Base-by-base conservation (phyloP, 2,113 vertebrate species). In the Arvicanthis niloticus region DNA sequence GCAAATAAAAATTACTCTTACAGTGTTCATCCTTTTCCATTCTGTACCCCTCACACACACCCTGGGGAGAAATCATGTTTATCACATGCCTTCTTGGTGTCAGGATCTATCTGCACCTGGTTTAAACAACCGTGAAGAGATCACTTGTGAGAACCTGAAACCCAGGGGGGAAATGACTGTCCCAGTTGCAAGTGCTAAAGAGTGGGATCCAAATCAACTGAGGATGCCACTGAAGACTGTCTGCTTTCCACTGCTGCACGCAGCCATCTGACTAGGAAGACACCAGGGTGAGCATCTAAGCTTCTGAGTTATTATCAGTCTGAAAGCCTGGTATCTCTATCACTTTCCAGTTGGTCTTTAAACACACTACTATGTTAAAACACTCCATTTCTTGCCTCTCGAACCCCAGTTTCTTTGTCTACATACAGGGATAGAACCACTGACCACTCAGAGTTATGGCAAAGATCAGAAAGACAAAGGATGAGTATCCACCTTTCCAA, bases 381-480 rank as follows among this genome's bases (percentile, higher is more conserved):
- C 68, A 40, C 51, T 85, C 81, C 26, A 58, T 7, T 78, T 92
- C 75, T 93, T 17, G 65, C 70, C 89, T 42, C 29, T 24, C 48
- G 53, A 21, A 80, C 90, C 84, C 9, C 10, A 76, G 22, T 37
- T 53, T 88, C 77, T 68, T 87, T 88, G 91, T 24, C 48, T 80
- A n/a, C 31, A 91, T 56, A 95, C 2, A 93, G 53, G 16, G 24
- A 76, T 17, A 48, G 37, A 16, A 65, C 7, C 37, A 91, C 1
- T 17, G 34, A 87, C 15, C 65, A 77, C 45, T 31, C 16, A 88
- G 31, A n/a, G 21, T 1, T 67, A 7, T 19, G 75, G 73, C 65
- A 92, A 86, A 93, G 70, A 68, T 72, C 56, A 82, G 51, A 51
- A 76, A 51, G 67, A 26, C 31, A 94, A 88, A 92, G 31, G 51